Conservation (phyloP, 2,113 vertebrate species). For the Genyomyrus donnyi region DNA sequence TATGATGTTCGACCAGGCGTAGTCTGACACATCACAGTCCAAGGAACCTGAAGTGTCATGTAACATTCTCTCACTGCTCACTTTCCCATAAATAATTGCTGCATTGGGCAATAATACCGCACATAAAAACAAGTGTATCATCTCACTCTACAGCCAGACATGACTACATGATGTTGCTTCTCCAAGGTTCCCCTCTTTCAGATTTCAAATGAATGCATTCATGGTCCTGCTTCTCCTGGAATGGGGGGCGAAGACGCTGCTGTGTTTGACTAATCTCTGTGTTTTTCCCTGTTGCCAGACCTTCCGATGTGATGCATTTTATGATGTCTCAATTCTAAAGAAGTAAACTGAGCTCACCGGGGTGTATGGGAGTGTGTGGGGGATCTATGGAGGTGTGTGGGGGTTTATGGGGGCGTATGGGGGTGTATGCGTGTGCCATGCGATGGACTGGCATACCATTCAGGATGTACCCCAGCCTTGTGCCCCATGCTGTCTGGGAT, state of each 20-base stretch:
- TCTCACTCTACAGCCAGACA: slow-evolving; percentile 4
- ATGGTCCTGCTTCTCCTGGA: background rate
- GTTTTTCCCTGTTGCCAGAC: background rate
- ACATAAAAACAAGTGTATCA: background rate
- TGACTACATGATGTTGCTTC: background rate
- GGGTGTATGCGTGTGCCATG: background rate
- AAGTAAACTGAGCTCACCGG: background rate
- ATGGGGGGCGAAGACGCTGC: background rate
- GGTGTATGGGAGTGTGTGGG: background rate
- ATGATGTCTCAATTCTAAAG: background rate
- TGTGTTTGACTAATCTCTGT: slow-evolving; percentile 10
- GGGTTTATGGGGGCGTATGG: background rate
- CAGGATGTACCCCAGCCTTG: background rate
- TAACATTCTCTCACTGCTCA: background rate
- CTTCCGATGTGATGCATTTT: background rate
- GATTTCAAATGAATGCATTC: slow-evolving; percentile 14
- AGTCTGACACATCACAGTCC: background rate
- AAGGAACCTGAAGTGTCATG: background rate
- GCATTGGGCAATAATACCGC: background rate
- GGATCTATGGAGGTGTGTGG: no score
- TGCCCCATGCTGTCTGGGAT: background rate
- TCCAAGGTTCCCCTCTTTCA: background rate
- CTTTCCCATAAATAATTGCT: slow-evolving; percentile 5
- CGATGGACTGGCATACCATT: background rate
- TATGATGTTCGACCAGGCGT: background rate